Evolutionary conservation across 2,113 vertebrate genomes (phyloP).

Genomic region (Pimephales promelas): DNA sequence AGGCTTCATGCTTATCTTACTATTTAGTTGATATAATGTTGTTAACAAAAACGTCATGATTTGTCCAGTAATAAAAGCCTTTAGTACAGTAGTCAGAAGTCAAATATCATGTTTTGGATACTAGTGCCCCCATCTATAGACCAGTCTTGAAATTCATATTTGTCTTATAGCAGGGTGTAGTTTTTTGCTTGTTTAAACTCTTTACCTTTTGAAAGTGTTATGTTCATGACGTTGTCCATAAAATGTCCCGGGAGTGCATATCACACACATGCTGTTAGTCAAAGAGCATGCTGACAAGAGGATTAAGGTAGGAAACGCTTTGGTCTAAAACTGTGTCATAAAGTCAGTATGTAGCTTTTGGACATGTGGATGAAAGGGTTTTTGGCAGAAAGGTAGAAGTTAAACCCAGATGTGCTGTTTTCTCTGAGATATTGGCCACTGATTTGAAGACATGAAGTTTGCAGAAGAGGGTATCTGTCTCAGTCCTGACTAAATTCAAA

Average conservation of each 20-base stretch:
- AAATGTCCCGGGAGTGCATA: not conserved
- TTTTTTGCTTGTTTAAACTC: constrained; percentile 2
- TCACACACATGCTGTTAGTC: not conserved
- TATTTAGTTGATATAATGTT: not conserved
- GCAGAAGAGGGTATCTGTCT: not conserved
- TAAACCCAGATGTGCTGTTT: constrained; percentile 4
- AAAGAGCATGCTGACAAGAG: not conserved
- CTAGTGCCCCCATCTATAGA: not conserved
- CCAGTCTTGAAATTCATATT: not conserved
- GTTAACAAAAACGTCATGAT: not conserved
- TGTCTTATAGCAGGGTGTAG: constrained; percentile 7
- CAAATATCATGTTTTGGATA: not conserved
- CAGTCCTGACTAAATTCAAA: not conserved
- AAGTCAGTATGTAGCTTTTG: constrained; percentile 25
- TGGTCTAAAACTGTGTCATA: constrained; percentile 17
- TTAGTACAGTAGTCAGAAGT: not conserved
- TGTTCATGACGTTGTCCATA: constrained; percentile 9
- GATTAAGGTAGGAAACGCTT: constrained; percentile 26
- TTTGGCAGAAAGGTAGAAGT: constrained; percentile 2
- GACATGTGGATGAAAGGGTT: constrained; percentile 14
- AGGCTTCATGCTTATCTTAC: not conserved
- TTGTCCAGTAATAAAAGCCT: not conserved
- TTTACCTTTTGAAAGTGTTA: not conserved
- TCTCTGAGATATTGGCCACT: not conserved
- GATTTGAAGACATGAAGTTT: not conserved